Conservation (phyloP, 2,797 vertebrate genomes). For the Pangasius djambal region DNA sequence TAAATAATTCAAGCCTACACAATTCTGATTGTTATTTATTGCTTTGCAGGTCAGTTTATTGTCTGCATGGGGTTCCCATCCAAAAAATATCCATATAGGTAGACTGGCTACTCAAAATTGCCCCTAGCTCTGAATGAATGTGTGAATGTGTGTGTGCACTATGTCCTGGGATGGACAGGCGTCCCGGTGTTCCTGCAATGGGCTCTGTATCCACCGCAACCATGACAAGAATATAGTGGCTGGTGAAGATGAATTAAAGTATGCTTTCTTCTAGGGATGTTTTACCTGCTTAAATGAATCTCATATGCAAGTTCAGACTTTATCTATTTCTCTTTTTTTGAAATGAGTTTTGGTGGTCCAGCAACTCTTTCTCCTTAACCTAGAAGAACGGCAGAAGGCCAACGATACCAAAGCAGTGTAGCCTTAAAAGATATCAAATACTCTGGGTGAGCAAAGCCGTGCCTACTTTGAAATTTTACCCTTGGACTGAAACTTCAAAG, state of each 20-base stretch:
- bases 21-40: neutral
- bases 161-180: neutral
- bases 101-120: neutral
- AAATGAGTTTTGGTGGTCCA: neutral
- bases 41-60: neutral
- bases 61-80: neutral
- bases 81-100: neutral
- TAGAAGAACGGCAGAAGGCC: constrained; percentile 17
- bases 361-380: neutral
- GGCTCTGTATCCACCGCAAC: neutral
- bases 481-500: constrained; percentile 48
- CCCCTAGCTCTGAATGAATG: neutral
- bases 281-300: neutral
- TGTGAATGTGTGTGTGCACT: neutral
- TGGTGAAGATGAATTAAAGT: neutral
- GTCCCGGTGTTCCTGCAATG: neutral
- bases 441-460: constrained; percentile 33
- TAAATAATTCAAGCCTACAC: neutral
- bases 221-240: neutral
- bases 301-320: neutral
- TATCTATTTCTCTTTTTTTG: neutral
- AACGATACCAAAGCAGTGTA: constrained; percentile 19
- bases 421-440: constrained; percentile 1
- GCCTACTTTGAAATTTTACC: constrained; percentile 42
- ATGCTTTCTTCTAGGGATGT: neutral